A percentile compares a stretch with the other conserved stretches of the same genome.
Conservation (phyloP, 2,888 invertebrate genomes). For the Seira ritae region DNA sequence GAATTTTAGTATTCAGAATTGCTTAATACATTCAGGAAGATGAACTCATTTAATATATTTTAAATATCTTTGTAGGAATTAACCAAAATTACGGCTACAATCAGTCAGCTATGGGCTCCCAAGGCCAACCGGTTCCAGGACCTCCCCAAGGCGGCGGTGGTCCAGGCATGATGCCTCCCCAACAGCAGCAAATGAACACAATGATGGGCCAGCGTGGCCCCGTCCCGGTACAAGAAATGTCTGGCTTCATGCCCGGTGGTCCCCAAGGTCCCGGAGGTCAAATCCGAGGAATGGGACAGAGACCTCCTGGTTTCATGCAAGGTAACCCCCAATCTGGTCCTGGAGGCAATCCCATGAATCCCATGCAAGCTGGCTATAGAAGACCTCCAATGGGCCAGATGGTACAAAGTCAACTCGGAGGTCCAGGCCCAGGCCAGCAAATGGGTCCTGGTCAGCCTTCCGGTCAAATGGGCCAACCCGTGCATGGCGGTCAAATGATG, state of each 20-base stretch:
- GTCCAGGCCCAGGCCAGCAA: slow-evolving; percentile 43
- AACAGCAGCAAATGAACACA: slow-evolving; percentile 79
- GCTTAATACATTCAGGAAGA: too few species aligned
- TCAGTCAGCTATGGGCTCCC: slow-evolving; percentile 63
- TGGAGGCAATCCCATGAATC: slow-evolving; percentile 61
- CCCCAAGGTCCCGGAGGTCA: slow-evolving; percentile 57
- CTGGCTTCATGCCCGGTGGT: slow-evolving; percentile 59
- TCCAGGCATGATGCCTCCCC: slow-evolving; percentile 63
- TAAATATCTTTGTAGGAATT: slow-evolving; percentile 76
- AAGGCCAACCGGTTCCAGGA: slow-evolving; percentile 61
- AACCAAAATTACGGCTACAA: slow-evolving; percentile 80
- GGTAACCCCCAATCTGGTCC: slow-evolving; percentile 63
- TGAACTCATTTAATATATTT: neutral
- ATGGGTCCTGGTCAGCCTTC: slow-evolving; percentile 36
- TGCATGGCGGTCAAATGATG: slow-evolving; percentile 53
- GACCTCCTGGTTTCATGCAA: slow-evolving; percentile 67
- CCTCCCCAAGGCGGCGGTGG: slow-evolving; percentile 42
- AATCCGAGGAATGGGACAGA: slow-evolving; percentile 64
- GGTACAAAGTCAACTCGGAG: slow-evolving; percentile 57
- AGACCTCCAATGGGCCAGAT: slow-evolving; percentile 67
- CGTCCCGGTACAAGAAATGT: slow-evolving; percentile 67
- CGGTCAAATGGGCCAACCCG: slow-evolving; percentile 64
- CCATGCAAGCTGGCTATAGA: slow-evolving; percentile 60
- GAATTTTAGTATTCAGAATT: too few species aligned
- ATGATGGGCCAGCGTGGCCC: slow-evolving; percentile 77